Evolutionary conservation across 2,797 vertebrate genomes (phyloP).

Genomic region (Catostomus latipinnis): DNA sequence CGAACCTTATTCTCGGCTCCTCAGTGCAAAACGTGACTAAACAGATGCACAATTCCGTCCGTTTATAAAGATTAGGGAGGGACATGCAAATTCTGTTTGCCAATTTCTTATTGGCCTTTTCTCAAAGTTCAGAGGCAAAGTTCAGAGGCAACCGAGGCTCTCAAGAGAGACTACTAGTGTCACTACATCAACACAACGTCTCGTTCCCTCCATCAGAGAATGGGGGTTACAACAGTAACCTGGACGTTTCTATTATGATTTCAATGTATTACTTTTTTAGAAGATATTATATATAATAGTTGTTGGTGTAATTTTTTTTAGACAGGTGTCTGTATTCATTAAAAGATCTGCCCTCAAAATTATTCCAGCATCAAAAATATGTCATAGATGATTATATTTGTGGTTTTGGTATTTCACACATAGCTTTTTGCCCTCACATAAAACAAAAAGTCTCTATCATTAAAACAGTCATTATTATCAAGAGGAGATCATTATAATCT

Average conservation of each 20-base stretch:
- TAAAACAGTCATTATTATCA: slow-evolving; percentile 7
- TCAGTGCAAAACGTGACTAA: too few species aligned
- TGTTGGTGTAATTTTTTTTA: not conserved
- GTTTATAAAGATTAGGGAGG: too few species aligned
- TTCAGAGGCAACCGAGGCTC: too few species aligned
- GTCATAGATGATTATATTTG: not conserved
- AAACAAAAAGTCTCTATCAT: not conserved
- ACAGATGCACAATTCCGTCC: too few species aligned
- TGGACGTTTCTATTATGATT: not conserved
- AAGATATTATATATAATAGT: not conserved
- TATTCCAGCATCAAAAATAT: not conserved
- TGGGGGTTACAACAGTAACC: too few species aligned
- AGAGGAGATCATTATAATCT: not conserved
- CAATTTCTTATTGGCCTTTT: too few species aligned
- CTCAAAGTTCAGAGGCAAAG: too few species aligned
- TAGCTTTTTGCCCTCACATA: not conserved
- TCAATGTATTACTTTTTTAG: not conserved
- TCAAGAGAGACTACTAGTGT: too few species aligned
- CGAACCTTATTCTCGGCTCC: too few species aligned
- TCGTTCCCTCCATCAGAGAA: too few species aligned
- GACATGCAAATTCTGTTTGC: too few species aligned
- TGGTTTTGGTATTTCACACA: not conserved
- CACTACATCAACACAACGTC: too few species aligned
- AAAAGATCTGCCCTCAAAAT: not conserved
- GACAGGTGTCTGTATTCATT: not conserved